Evolutionary conservation across 2,113 vertebrate genomes (phyloP).

Genomic region (Toxotes jaculatrix): DNA sequence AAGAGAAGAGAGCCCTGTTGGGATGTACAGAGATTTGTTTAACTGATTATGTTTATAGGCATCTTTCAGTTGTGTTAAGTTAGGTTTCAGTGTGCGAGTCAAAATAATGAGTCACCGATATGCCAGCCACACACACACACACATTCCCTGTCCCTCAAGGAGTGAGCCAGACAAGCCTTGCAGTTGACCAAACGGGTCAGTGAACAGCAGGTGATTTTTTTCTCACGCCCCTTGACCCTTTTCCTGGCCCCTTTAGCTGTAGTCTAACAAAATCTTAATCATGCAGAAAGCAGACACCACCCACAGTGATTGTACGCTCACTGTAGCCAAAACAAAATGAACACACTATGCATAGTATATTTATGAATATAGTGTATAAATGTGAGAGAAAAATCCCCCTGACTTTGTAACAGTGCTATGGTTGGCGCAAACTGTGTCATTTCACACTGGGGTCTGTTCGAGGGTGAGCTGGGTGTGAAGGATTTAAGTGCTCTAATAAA

Average conservation of each 20-base stretch:
- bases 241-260: constrained; percentile 49
- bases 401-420: constrained; percentile 52
- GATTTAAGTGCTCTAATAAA: constrained; percentile 79
- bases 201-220: constrained; percentile 78
- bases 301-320: constrained; percentile 9
- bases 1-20: not conserved
- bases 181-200: constrained; percentile 62
- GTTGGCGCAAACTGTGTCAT: constrained; percentile 49
- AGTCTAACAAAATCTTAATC: constrained; percentile 56
- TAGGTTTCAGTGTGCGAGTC: not conserved
- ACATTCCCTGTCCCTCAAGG: not conserved
- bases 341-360: constrained; percentile 11
- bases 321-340: constrained; percentile 8
- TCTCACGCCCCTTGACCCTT: constrained; percentile 75
- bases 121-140: not conserved
- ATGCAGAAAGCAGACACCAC: constrained; percentile 53
- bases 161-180: constrained; percentile 45
- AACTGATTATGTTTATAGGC: not conserved
- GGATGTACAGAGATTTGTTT: not conserved
- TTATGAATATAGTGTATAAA: constrained; percentile 29
- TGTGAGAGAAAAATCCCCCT: constrained; percentile 22
- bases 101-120: not conserved
- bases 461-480: constrained; percentile 69
- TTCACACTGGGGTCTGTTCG: constrained; percentile 66
- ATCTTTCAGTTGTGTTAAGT: not conserved